Evolutionary conservation across 2,797 vertebrate species (phyloP).

Genomic region (Neomorphus geoffroyi): DNA sequence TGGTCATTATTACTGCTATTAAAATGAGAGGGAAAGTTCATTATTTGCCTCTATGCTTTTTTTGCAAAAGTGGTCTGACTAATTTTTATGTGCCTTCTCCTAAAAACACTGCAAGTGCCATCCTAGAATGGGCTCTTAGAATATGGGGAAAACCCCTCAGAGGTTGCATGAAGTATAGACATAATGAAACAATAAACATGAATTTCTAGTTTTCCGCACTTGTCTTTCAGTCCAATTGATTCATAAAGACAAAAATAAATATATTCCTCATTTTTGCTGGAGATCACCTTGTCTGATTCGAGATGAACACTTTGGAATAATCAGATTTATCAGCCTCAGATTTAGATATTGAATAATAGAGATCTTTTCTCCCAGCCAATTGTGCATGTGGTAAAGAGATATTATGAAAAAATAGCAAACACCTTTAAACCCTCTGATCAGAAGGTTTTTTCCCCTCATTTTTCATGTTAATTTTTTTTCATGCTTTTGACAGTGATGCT

Average conservation of each 20-base stretch:
- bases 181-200: neutral
- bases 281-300: neutral
- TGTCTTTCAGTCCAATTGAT: neutral
- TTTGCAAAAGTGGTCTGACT: neutral
- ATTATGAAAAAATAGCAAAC: neutral
- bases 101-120: neutral
- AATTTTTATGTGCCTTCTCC: neutral
- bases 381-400: neutral
- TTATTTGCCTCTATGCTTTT: neutral
- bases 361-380: neutral
- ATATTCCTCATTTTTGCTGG: neutral
- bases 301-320: neutral
- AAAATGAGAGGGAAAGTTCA: neutral
- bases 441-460: neutral
- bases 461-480: conserved; percentile 11
- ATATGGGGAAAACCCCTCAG: neutral
- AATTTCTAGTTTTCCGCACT: neutral
- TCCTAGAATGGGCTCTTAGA: neutral
- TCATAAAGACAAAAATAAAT: neutral
- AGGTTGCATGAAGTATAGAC: neutral
- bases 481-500: neutral
- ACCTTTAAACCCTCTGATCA: neutral
- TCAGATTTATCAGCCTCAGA: neutral
- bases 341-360: neutral
- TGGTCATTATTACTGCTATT: neutral